Evolutionary conservation across 1,140 invertebrate genomes (phyloP).

Genomic region (Elymnias hypermnestra): DNA sequence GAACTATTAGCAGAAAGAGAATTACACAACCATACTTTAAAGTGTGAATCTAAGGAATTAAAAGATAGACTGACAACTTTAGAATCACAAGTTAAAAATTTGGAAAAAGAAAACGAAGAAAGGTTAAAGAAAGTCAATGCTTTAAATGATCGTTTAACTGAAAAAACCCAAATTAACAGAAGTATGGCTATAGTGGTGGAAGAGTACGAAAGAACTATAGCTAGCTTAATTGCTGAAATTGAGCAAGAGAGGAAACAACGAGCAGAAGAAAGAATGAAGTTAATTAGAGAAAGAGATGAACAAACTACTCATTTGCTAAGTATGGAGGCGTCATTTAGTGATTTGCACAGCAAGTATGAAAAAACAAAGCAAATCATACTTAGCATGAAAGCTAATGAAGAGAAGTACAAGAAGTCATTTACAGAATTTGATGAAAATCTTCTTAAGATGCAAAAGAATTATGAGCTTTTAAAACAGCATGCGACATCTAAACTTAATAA

Average conservation of each 20-base stretch:
- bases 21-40: constrained; percentile 52
- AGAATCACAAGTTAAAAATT: constrained; percentile 50
- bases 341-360: constrained; percentile 81
- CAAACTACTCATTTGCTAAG: constrained; percentile 84
- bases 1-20: constrained; percentile 65
- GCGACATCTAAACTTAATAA: constrained; percentile 68
- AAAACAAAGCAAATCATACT: constrained; percentile 69
- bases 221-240: constrained; percentile 78
- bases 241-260: constrained; percentile 75
- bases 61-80: constrained; percentile 47
- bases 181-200: constrained; percentile 77
- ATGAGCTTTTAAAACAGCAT: constrained; percentile 67
- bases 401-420: constrained; percentile 55
- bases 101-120: constrained; percentile 49
- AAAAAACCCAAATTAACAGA: constrained; percentile 57
- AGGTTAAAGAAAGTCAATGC: constrained; percentile 52
- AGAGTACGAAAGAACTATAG: constrained; percentile 83
- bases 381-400: constrained; percentile 65
- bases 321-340: constrained; percentile 86
- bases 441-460: constrained; percentile 67
- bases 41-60: constrained; percentile 54
- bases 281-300: constrained; percentile 78
- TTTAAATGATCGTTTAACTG: constrained; percentile 47
- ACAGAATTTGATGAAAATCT: constrained; percentile 61
- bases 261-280: constrained; percentile 51